Evolutionary conservation across 64 coral and sea anemone species (phyloP).

Genomic region (Montipora efflorescens): DNA sequence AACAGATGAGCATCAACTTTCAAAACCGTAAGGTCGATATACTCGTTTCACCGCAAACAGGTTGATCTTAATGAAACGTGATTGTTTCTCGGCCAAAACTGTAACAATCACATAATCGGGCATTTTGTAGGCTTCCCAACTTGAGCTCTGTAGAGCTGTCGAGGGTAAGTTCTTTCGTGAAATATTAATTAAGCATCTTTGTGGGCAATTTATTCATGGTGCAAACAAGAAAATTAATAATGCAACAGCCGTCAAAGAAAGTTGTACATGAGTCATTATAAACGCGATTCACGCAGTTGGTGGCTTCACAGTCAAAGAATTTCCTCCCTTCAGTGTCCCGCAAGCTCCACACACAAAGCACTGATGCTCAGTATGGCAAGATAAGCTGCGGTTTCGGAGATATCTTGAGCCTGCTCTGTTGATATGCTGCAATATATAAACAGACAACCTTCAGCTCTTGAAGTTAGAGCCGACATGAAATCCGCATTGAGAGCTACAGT

Average conservation of each 20-base stretch:
- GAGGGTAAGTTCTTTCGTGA: background rate
- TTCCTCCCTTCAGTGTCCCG: background rate
- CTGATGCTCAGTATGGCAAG: background rate
- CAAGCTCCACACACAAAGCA: background rate
- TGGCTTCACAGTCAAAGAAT: background rate
- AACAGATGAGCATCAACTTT: background rate
- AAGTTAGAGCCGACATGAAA: slow-evolving; percentile 37
- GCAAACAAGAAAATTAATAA: slow-evolving; percentile 40
- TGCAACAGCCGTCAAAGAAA: slow-evolving; percentile 8
- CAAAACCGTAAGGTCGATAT: too few species aligned
- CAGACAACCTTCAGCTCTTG: background rate
- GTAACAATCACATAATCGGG: background rate
- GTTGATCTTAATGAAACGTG: background rate
- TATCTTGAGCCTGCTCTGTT: background rate
- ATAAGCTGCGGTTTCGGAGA: background rate
- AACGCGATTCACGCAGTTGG: background rate
- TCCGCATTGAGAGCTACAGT: slow-evolving; percentile 46
- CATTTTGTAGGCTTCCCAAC: background rate
- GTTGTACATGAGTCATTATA: background rate
- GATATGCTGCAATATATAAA: slow-evolving; percentile 29
- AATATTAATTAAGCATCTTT: slow-evolving; percentile 21
- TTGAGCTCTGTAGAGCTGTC: background rate
- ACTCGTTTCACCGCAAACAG: too few species aligned
- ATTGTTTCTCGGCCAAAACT: slow-evolving; percentile 6
- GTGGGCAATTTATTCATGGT: background rate